phyloP scores from a whole-genome alignment of 2,888 invertebrate genomes.

The Drosophila birchii region DNA sequence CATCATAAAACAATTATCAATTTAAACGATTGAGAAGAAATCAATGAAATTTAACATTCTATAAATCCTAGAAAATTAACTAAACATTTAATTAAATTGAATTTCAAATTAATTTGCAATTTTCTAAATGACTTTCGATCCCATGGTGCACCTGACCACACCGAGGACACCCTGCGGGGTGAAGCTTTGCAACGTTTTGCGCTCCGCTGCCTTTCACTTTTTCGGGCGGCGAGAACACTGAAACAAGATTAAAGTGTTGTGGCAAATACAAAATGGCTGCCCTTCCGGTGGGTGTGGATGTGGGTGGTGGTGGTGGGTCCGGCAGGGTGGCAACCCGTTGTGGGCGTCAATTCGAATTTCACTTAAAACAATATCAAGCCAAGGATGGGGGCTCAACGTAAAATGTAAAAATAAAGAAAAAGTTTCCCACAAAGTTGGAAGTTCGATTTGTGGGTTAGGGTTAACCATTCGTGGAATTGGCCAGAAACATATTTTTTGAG shows the following conservation, averaged over 20 bases:
- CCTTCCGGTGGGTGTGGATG: constrained; percentile 3
- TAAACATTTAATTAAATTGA: neutral
- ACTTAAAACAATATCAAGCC: constrained; percentile 49
- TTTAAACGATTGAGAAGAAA: too few species aligned
- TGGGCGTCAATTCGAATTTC: constrained; percentile 43
- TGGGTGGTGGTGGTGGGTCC: neutral
- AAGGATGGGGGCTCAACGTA: neutral
- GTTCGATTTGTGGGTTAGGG: constrained; percentile 35
- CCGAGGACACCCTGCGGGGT: neutral
- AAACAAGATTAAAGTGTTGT: constrained; percentile 59
- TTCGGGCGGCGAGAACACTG: constrained; percentile 43
- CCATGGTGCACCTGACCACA: neutral
- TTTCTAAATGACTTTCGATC: neutral
- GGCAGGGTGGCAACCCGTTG: neutral
- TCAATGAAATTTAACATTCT: too few species aligned
- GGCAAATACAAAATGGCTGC: constrained; percentile 56
- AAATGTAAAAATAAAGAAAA: constrained; percentile 12
- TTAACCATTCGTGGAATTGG: constrained; percentile 37
- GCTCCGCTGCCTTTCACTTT: constrained; percentile 32
- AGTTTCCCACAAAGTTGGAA: constrained; percentile 25
- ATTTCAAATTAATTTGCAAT: neutral
- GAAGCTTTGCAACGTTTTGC: constrained; percentile 35
- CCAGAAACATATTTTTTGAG: constrained; percentile 19
- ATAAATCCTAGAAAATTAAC: neutral
- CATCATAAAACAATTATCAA: neutral